Percentiles rank a stretch among this genome's conserved stretches.
These are phyloP conservation scores for Zootermopsis nevadensis DNA, from an alignment of 2,888 invertebrate genomes.

Conservation along the genomic window DNA sequence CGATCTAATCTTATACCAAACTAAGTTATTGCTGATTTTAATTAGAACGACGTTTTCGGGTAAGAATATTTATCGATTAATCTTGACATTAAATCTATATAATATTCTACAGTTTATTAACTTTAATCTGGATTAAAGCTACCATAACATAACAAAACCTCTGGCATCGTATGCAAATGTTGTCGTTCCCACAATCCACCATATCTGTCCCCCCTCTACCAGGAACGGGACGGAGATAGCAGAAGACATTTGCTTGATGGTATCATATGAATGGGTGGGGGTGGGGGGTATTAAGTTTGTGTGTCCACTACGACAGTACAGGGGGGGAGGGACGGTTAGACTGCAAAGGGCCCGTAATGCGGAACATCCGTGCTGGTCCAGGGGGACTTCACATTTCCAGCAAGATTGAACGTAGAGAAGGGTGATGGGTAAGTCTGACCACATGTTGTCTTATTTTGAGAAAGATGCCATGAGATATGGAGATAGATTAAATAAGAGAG, in stretches of 20 bases:
- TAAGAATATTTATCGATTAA: background rate
- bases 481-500: background rate
- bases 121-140: constrained; percentile 18
- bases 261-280: background rate
- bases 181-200: constrained; percentile 7
- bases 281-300: background rate
- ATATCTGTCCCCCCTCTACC: background rate
- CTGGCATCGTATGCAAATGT: background rate
- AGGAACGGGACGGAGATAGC: background rate
- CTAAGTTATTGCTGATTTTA: constrained; percentile 1
- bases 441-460: constrained; percentile 28
- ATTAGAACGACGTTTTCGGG: background rate
- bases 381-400: background rate
- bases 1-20: background rate
- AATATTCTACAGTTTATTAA: background rate
- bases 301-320: background rate
- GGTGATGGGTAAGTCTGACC: constrained; percentile 7
- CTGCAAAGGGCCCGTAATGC: background rate
- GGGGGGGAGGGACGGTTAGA: background rate
- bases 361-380: constrained; percentile 2
- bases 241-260: constrained; percentile 2
- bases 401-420: background rate
- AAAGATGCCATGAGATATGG: background rate
- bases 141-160: background rate
- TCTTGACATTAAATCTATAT: background rate